A percentile compares a stretch with the other conserved stretches of the same genome.
These are phyloP conservation scores for Micronycteris hirsuta DNA, from an alignment of 2,113 vertebrate species.

Conservation along the genomic window DNA sequence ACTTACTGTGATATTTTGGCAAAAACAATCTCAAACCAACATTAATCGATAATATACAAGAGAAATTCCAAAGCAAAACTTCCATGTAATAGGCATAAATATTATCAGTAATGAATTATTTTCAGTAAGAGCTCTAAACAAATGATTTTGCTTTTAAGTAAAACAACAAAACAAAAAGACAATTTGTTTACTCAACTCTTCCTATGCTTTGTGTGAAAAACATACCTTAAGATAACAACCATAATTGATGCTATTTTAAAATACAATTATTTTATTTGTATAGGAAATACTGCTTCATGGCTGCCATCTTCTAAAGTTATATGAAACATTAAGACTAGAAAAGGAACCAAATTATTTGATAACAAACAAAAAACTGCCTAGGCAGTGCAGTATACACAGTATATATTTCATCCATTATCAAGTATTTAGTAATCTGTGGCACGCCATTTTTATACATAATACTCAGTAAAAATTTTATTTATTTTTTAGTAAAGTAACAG, in stretches of 20 bases:
- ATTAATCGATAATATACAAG: neutral
- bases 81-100: neutral
- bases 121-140: neutral
- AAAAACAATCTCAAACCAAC: neutral
- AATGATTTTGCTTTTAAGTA: neutral
- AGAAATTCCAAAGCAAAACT: neutral
- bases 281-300: neutral
- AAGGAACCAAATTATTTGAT: neutral
- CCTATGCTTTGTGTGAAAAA: neutral
- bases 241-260: neutral
- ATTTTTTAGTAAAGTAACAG: neutral
- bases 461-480: slow-evolving; percentile 23
- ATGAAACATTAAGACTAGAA: slow-evolving; percentile 32
- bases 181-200: neutral
- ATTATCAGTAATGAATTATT: neutral
- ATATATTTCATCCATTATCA: neutral
- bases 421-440: neutral
- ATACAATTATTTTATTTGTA: neutral
- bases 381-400: neutral
- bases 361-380: neutral
- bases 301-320: neutral
- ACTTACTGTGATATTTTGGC: neutral
- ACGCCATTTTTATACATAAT: neutral
- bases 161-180: neutral
- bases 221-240: neutral